Percentiles rank a stretch among this genome's conserved stretches.
Evolutionary conservation across 35 echinoderm and acorn worm species (phyloP).

Genomic region (Apostichopus californicus): DNA sequence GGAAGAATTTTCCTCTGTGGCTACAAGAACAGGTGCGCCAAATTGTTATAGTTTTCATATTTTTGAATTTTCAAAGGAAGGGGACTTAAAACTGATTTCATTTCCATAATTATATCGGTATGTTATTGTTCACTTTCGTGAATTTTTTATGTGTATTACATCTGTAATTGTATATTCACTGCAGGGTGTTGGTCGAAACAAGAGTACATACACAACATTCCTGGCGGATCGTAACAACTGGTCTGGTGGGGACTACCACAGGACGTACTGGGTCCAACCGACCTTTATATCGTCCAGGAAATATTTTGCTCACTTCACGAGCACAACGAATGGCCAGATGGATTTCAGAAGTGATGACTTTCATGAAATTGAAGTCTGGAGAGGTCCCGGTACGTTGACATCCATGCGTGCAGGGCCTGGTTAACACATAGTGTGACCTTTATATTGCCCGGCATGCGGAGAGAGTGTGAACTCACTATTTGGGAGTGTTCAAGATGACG

Average conservation of each 20-base stretch:
- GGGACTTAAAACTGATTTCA: no score
- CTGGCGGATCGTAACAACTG: constrained; percentile 66
- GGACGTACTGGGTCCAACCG: constrained; percentile 91
- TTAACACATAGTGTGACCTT: not conserved
- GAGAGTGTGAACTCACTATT: no score
- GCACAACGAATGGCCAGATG: constrained; percentile 68
- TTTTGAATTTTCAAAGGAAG: no score
- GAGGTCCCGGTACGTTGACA: constrained; percentile 27
- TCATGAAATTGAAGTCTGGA: constrained; percentile 74
- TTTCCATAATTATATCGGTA: no score
- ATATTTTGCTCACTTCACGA: constrained; percentile 81
- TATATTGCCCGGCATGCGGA: no score
- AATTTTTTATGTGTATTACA: no score
- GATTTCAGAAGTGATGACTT: constrained; percentile 75
- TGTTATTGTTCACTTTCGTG: no score
- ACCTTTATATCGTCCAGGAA: constrained; percentile 87
- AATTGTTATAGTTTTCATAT: no score
- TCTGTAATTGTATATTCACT: no score
- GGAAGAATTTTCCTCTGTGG: constrained; percentile 85
- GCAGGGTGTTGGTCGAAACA: constrained; percentile 94
- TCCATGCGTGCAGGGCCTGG: not conserved
- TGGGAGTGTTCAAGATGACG: no score
- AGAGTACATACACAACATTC: constrained; percentile 74
- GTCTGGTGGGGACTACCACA: constrained; percentile 83
- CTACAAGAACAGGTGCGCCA: constrained; percentile 76